phyloP scores from a whole-genome alignment of 2,888 invertebrate species.

The Lepidocyrtinus sp. region DNA sequence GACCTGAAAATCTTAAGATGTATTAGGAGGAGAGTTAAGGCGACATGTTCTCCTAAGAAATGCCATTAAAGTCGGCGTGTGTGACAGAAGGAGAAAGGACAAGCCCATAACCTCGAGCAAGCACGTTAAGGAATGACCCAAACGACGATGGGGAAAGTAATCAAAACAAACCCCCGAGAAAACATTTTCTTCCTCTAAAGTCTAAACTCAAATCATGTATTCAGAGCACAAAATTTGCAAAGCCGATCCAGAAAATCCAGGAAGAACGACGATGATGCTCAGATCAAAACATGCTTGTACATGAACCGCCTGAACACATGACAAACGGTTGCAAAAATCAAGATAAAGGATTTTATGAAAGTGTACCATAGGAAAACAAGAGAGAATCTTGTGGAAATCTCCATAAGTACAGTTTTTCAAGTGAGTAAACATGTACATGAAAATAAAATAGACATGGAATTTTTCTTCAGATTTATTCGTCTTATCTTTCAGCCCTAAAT shows the following conservation, averaged over 20 bases:
- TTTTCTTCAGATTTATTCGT: too few species aligned
- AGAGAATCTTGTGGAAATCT: too few species aligned
- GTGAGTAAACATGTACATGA: too few species aligned
- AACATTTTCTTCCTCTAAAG: not conserved
- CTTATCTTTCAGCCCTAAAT: too few species aligned
- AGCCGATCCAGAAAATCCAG: not conserved
- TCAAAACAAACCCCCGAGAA: slow-evolving; percentile 40
- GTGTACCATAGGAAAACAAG: too few species aligned
- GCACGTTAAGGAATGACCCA: not conserved
- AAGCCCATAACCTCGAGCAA: not conserved
- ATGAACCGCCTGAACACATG: too few species aligned
- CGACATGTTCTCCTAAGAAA: not conserved
- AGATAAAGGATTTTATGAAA: too few species aligned
- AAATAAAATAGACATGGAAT: too few species aligned
- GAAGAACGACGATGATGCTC: not conserved
- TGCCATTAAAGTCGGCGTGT: not conserved
- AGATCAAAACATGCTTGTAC: too few species aligned
- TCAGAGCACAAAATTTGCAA: slow-evolving; percentile 31
- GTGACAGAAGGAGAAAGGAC: not conserved
- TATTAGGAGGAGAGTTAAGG: not conserved
- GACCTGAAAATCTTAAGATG: slow-evolving; percentile 3
- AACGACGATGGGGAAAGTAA: slow-evolving; percentile 29
- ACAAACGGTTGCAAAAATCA: too few species aligned
- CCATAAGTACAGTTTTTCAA: too few species aligned
- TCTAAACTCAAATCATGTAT: slow-evolving; percentile 21